Evolutionary conservation across 2,888 invertebrate species (phyloP).

Genomic region (Resseliella maxima): DNA sequence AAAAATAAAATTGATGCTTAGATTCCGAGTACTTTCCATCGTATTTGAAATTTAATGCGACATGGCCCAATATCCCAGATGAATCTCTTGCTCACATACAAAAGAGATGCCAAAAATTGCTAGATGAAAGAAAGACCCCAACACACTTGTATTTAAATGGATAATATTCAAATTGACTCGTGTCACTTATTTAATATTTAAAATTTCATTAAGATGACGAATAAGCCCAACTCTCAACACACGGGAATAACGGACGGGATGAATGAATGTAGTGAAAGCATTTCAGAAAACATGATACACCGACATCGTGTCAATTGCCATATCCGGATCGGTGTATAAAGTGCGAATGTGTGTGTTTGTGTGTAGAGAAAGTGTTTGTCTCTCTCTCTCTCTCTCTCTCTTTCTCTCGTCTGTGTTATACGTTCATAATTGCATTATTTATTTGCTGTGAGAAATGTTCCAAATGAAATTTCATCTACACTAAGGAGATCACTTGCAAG

Average conservation of each 20-base stretch:
- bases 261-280: slow-evolving; percentile 21
- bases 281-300: not conserved
- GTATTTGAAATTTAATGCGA: not conserved
- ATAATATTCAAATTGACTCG: slow-evolving; percentile 51
- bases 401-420: too few relatives aligned
- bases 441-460: slow-evolving; percentile 49
- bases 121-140: too few relatives aligned
- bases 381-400: too few relatives aligned
- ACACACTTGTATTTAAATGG: slow-evolving; percentile 19
- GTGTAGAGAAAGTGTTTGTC: too few relatives aligned
- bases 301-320: not conserved
- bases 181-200: slow-evolving; percentile 53
- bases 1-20: slow-evolving; percentile 41
- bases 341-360: not conserved
- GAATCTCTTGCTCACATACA: not conserved
- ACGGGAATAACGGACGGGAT: slow-evolving; percentile 4
- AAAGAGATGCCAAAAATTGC: not conserved
- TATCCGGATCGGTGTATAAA: not conserved
- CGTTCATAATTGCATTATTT: slow-evolving; percentile 50
- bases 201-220: slow-evolving; percentile 47
- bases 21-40: not conserved
- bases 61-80: slow-evolving; percentile 6
- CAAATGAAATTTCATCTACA: slow-evolving; percentile 45
- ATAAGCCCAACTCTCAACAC: not conserved
- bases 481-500: not conserved